A percentile compares a stretch with the other conserved stretches of the same genome.
Conservation (phyloP, 2,113 vertebrate species). For the Scortum barcoo region DNA sequence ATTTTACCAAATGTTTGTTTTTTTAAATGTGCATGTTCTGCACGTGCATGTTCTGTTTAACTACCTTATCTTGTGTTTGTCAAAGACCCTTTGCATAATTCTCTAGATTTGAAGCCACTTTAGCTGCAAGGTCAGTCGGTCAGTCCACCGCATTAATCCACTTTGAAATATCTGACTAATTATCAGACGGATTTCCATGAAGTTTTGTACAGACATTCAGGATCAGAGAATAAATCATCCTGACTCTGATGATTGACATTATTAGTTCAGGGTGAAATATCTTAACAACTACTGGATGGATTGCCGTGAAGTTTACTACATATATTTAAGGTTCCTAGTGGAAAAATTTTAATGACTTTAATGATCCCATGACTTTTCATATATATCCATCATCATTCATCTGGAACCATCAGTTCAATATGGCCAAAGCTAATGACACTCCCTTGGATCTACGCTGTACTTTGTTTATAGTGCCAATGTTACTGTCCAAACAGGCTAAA, state of each 20-base stretch:
- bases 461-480: background rate
- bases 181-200: background rate
- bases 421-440: too few relatives aligned
- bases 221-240: conserved; percentile 1
- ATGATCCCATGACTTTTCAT: background rate
- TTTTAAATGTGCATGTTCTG: background rate
- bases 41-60: background rate
- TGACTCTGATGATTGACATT: too few relatives aligned
- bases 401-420: background rate
- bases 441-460: too few relatives aligned
- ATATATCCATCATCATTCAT: background rate
- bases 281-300: background rate
- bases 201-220: background rate
- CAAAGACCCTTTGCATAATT: too few relatives aligned
- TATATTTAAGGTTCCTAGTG: background rate
- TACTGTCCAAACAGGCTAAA: background rate
- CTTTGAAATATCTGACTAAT: background rate
- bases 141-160: background rate
- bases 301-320: background rate
- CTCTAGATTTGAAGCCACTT: background rate
- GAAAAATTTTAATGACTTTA: background rate
- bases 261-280: background rate
- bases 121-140: background rate
- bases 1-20: background rate
- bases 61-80: background rate